Base-by-base conservation (phyloP, 1,140 invertebrate genomes). In the Odontomachus brunneus region DNA sequence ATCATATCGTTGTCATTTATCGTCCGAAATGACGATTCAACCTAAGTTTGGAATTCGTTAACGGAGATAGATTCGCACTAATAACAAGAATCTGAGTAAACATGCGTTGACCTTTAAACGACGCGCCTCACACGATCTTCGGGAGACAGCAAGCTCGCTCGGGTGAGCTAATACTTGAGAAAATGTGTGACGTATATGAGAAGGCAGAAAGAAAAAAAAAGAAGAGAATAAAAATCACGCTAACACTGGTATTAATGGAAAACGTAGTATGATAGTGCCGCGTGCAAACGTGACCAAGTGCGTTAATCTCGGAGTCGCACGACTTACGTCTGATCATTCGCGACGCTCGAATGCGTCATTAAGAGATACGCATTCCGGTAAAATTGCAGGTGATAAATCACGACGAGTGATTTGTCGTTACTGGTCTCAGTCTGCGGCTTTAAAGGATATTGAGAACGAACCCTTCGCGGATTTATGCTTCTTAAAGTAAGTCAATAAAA, bases 251-350 rank as follows among this genome's bases (percentile, higher is more conserved):
- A 38, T 76, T 55, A 60, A n/a, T 24, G 15, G 48, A 2, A 53
- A 76, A 66, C 38, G n/a, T 60, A 14, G n/a, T 4, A 38, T 29
- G 5, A 78, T 78, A 55, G 26, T 24, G 60, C 9, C 26, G 51
- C 19, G 29, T n/a, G 22, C 38, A 78, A 66, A 78, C 62, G 49
- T 78, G 49, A 66, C 2, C 22, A 67, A 78, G 17, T 38, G 29
- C 19, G 24, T 67, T 78, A 15, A 33, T 76, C 1, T 67, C n/a
- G 17, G 9, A 53, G 60, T 63, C 29, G 26, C 15, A 5, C 29
- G 29, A 66, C 29, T 67, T 53, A 29, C 22, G 4, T 19, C 14
- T 38, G 59, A 24, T 44, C 48, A 17, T 17, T 11, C 14, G 51
- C 22, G 44, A 7, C 3, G 7, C 51, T 17, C 14, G 14, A 14